Base-by-base conservation (phyloP, 2,888 invertebrate species). In the Pseudoips prasinana region DNA sequence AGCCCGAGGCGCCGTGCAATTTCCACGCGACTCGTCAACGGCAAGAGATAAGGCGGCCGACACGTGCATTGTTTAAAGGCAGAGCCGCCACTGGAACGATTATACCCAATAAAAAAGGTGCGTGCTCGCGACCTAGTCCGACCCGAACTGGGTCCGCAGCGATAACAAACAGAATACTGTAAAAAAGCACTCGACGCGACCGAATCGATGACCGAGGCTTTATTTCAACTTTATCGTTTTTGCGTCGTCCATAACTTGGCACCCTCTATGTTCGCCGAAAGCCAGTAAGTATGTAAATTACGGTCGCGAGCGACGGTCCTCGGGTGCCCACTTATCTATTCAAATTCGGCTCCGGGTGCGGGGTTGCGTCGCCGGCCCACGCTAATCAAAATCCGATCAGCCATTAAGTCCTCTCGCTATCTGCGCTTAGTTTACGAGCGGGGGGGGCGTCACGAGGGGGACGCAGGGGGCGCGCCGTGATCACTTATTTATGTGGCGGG, bases 301-400 rank as follows among this genome's bases (percentile, higher is more conserved):
- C 86, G 85, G 83, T 83, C 84, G 82, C 86, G 82, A 74, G 73
- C 80, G 77, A 65, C 78, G 80, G 83, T 79, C 80, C 83, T 81
- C 82, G 75, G 78, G 75, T 79, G 79, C 81, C 81, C 84, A 84
- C 87, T 88, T 88, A 89, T 89, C 88, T 89, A 89, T 89, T 89
- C 87, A 88, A 89, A 88, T 88, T 88, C 79, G 79, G 79, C 76
- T 75, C 61, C 66, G 74, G 75, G 73, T 72, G 79, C 74, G 74
- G 77, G 73, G 76, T 70, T 75, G 82, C 82, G 79, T 82, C 82
- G 83, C 82, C 79, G 84, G 84, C 79, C 87, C 76, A 71, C 82
- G 88, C 85, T 88, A 86, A 87, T 88, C 87, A 87, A 87, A 88
- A 87, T 85, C 87, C 87, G 87, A 88, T 88, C 87, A 87, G 87